phyloP scores from a whole-genome alignment of 2,113 vertebrate species.

The Syrmaticus mikado region DNA sequence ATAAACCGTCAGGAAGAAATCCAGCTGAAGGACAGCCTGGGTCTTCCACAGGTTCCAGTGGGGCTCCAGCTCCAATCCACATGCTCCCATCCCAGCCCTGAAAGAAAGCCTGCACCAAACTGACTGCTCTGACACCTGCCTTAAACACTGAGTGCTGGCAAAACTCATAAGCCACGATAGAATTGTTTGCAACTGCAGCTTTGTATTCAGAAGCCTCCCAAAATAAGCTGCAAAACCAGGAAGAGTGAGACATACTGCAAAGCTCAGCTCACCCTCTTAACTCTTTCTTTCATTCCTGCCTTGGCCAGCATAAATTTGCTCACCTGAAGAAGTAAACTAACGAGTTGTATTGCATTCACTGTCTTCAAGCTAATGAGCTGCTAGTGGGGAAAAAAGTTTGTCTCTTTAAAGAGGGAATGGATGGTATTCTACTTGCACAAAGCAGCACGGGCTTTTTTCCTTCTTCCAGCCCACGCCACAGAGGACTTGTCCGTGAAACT shows the following conservation, averaged over 20 bases:
- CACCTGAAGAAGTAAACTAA: background rate
- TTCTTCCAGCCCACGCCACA: background rate
- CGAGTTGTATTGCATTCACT: background rate
- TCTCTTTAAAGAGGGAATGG: background rate
- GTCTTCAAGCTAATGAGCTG: background rate
- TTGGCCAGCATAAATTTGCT: background rate
- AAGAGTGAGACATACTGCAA: background rate
- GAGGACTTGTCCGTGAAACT: background rate
- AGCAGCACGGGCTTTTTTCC: background rate
- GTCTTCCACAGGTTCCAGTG: background rate
- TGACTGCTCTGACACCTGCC: background rate
- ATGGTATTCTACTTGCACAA: background rate
- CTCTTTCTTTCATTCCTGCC: background rate
- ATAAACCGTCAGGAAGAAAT: constrained; percentile 19
- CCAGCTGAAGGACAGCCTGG: constrained; percentile 19
- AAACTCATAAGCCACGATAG: background rate
- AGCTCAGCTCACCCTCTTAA: background rate
- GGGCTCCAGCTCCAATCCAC: constrained; percentile 16
- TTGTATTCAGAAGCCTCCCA: background rate
- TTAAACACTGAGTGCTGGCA: background rate
- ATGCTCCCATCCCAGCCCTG: background rate
- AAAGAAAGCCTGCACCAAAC: background rate
- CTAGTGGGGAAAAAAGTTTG: background rate
- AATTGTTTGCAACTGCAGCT: background rate
- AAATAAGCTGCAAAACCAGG: background rate